A percentile compares a stretch with the other conserved stretches of the same genome.
Conservation (phyloP, 2,888 invertebrate genomes). For the Tiliacea citrago region DNA sequence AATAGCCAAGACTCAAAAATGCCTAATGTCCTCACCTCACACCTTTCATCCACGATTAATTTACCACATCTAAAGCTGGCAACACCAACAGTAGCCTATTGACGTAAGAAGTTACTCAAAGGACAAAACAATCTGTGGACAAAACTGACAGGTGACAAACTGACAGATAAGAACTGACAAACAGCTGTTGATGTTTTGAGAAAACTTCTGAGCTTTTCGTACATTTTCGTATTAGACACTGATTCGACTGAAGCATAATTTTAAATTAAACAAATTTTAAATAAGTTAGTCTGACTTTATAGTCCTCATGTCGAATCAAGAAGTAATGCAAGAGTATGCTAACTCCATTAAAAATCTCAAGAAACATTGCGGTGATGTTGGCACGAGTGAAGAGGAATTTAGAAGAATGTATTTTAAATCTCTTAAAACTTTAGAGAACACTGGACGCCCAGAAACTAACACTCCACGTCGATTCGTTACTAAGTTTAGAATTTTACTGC, state of each 20-base stretch:
- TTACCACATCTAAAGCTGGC: not conserved
- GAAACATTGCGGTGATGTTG: slow-evolving; percentile 90
- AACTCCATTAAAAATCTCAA: slow-evolving; percentile 91
- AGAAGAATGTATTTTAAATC: slow-evolving; percentile 89
- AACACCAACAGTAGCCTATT: not conserved
- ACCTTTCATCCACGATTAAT: not conserved
- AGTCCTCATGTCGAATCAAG: slow-evolving; percentile 70
- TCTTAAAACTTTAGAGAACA: slow-evolving; percentile 81
- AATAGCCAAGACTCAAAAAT: not conserved
- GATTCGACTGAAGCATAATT: not conserved
- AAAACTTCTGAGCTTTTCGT: slow-evolving; percentile 4
- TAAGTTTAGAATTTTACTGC: slow-evolving; percentile 60
- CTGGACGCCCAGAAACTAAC: slow-evolving; percentile 25
- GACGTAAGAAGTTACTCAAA: not conserved
- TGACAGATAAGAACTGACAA: not conserved
- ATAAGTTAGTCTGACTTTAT: not conserved
- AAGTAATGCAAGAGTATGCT: slow-evolving; percentile 82
- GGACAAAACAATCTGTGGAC: not conserved
- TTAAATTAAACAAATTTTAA: not conserved
- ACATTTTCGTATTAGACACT: no score
- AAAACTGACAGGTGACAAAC: slow-evolving; percentile 2
- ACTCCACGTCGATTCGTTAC: slow-evolving; percentile 24
- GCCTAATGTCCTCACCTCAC: not conserved
- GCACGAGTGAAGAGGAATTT: slow-evolving; percentile 92
- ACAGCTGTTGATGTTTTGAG: slow-evolving; percentile 38